phyloP scores from a whole-genome alignment of 2,888 invertebrate species.

The Scaptomyza cyrtandrae region DNA sequence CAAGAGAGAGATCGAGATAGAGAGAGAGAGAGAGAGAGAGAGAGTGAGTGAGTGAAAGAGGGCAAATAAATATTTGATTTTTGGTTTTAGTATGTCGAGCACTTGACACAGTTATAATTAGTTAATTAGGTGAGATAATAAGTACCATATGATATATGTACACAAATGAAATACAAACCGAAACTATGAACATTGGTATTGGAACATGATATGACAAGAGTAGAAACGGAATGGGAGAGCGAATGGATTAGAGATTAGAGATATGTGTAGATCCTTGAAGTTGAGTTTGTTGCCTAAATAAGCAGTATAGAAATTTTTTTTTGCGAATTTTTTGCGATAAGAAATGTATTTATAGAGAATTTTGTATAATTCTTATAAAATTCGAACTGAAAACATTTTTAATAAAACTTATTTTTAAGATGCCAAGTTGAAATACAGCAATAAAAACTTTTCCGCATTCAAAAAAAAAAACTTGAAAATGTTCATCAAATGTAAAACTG shows the following conservation, averaged over 20 bases:
- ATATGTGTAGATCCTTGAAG: too few species aligned
- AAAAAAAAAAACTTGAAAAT: not conserved
- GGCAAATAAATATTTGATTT: constrained; percentile 49
- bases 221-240: not conserved
- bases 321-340: too few species aligned
- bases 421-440: too few species aligned
- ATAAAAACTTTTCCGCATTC: not conserved
- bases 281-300: too few species aligned
- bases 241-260: too few species aligned
- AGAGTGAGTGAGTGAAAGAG: constrained; percentile 25
- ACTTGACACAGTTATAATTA: constrained; percentile 59
- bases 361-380: too few species aligned
- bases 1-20: not conserved
- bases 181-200: not conserved
- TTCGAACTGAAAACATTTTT: too few species aligned
- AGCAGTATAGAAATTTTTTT: too few species aligned
- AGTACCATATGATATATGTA: constrained; percentile 5
- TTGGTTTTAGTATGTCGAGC: constrained; percentile 26
- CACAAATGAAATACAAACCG: not conserved
- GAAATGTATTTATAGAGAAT: too few species aligned
- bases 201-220: not conserved
- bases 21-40: constrained; percentile 1
- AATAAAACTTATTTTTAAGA: too few species aligned
- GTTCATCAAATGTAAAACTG: not conserved
- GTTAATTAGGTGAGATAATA: constrained; percentile 44